Evolutionary conservation across 2,113 vertebrate species (phyloP).

Genomic region (Ahaetulla prasina): DNA sequence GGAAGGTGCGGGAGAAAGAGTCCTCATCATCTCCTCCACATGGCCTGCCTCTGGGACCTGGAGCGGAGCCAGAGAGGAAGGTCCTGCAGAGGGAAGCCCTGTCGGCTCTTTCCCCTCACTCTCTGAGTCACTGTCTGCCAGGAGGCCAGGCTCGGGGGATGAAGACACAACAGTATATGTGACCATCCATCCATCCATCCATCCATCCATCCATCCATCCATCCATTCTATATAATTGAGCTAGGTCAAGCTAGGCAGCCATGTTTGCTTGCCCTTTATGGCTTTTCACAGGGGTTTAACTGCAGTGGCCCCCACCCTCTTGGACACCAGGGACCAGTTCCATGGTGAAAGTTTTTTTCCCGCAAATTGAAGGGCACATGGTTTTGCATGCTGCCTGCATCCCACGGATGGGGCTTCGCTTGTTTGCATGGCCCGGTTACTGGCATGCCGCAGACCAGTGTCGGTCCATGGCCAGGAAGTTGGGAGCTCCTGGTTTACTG

Average conservation of each 20-base stretch:
- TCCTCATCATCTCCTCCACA: too few relatives aligned
- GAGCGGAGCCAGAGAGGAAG: too few relatives aligned
- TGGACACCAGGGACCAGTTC: background rate
- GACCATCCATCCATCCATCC: background rate
- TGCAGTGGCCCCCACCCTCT: background rate
- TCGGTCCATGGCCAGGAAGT: background rate
- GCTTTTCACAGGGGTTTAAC: background rate
- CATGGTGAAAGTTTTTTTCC: background rate
- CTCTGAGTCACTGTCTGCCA: too few relatives aligned
- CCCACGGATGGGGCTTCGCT: background rate
- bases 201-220: background rate
- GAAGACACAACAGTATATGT: too few relatives aligned
- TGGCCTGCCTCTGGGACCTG: too few relatives aligned
- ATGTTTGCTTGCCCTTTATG: background rate
- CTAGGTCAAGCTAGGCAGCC: background rate
- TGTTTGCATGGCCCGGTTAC: background rate
- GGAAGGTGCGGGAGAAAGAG: too few relatives aligned
- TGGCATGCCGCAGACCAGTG: background rate
- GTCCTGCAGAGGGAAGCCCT: too few relatives aligned
- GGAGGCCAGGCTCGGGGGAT: too few relatives aligned
- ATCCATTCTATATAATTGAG: background rate
- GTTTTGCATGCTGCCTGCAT: background rate
- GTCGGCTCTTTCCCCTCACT: too few relatives aligned
- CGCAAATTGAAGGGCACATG: rapidly evolving
- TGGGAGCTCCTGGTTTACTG: background rate